A percentile compares a stretch with the other conserved stretches of the same genome.
Evolutionary conservation across 2,113 vertebrate genomes (phyloP).

Genomic region (Cyphomyrus plagiostoma): DNA sequence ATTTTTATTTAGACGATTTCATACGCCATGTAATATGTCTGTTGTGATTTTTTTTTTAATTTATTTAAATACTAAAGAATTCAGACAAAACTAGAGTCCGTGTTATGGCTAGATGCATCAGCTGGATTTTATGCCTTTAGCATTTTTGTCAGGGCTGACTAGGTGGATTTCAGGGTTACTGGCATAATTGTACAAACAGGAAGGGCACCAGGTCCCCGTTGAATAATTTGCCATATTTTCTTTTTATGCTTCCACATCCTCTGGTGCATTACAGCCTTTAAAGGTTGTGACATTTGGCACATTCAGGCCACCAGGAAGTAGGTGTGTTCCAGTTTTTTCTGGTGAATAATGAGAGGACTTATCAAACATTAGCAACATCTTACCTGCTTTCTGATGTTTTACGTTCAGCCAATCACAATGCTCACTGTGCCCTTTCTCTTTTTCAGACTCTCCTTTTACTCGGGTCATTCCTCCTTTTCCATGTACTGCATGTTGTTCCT

Average conservation of each 20-base stretch:
- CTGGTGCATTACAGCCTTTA: neutral
- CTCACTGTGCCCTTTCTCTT: slow-evolving; percentile 25
- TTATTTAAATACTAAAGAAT: neutral
- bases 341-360: slow-evolving; percentile 21
- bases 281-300: slow-evolving; percentile 10
- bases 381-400: neutral
- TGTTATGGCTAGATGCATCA: neutral
- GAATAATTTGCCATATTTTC: slow-evolving; percentile 16
- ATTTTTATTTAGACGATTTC: neutral
- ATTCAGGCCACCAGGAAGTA: slow-evolving; percentile 35
- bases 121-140: neutral
- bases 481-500: slow-evolving; percentile 97
- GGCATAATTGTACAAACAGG: slow-evolving; percentile 36
- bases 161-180: slow-evolving; percentile 12
- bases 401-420: neutral
- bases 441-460: slow-evolving; percentile 90
- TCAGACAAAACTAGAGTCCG: neutral
- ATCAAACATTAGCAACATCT: neutral
- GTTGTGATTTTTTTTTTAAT: neutral
- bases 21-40: neutral
- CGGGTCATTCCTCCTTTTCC: slow-evolving; percentile 91
- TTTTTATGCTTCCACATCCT: slow-evolving; percentile 10
- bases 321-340: slow-evolving; percentile 20
- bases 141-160: slow-evolving; percentile 8
- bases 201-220: slow-evolving; percentile 26